Percentiles rank a stretch among this genome's conserved stretches.
Conservation (phyloP, 2,888 invertebrate genomes). For the Apoderus coryli region DNA sequence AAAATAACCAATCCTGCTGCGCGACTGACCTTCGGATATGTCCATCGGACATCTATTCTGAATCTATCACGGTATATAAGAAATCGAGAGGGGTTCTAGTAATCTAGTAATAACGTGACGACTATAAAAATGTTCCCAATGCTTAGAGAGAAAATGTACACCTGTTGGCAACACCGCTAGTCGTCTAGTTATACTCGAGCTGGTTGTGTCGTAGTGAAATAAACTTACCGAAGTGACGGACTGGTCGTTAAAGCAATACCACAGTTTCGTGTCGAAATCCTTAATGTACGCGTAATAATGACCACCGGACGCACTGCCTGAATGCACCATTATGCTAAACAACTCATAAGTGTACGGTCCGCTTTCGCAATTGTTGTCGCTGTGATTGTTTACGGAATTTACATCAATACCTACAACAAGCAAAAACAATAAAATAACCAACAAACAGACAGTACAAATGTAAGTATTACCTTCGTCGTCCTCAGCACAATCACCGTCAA, state of each 20-base stretch:
- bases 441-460: neutral
- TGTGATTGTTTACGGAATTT: constrained; percentile 36
- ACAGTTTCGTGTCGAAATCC: constrained; percentile 56
- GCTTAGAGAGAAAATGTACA: too few species aligned
- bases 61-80: too few species aligned
- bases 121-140: too few species aligned
- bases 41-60: too few species aligned
- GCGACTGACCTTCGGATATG: too few species aligned
- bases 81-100: too few species aligned
- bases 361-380: constrained; percentile 41
- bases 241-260: constrained; percentile 85
- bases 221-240: constrained; percentile 51
- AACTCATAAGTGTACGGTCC: constrained; percentile 73
- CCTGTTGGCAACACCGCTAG: too few species aligned
- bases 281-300: constrained; percentile 88
- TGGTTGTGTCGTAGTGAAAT: neutral
- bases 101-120: too few species aligned
- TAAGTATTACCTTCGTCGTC: constrained; percentile 42
- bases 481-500: constrained; percentile 35
- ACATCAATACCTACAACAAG: constrained; percentile 41
- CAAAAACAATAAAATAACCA: constrained; percentile 3
- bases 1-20: too few species aligned
- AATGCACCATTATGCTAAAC: constrained; percentile 85
- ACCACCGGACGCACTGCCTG: constrained; percentile 79
- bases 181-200: too few species aligned